Evolutionary conservation across 35 echinoderm and acorn worm species (phyloP), one percentile per base, ranked within the genome.

Genomic region (Patiria miniata): DNA sequence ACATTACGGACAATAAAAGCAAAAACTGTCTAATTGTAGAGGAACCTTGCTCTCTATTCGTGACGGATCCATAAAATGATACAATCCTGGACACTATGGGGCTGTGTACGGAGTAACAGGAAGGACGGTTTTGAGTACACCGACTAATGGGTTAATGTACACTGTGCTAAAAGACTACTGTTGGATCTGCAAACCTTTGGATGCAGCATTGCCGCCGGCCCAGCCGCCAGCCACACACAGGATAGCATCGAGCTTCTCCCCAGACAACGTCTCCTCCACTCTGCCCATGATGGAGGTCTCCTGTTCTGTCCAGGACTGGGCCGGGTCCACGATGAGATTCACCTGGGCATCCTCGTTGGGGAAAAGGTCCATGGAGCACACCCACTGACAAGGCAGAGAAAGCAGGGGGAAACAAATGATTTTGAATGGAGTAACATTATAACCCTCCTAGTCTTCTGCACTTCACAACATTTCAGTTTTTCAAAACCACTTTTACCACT

Each of bases 151-250:
- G n/a, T n/a, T n/a, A n/a, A n/a, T n/a, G n/a, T n/a, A n/a, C n/a
- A n/a, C n/a, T n/a, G n/a, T n/a, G n/a, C n/a, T n/a, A n/a, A n/a
- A n/a, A n/a, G n/a, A n/a, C n/a, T n/a, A n/a, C n/a, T n/a, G n/a
- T n/a, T n/a, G n/a, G n/a, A n/a, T 39, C 78, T 42, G 10, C 78
- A 21, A n/a, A 80, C 78, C 42, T 95, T 95, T 99, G 7, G 89
- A 77, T 32, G 90, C 90, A 22, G 96, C 89, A 90, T 90, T 99
- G 6, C 96, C 93, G 42, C 96, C 96, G 78, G 96, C 96, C 96
- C 96, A 99, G 7, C 96, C 96, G 23, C 93, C 96, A 9, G 93
- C 96, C 16, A 98, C 96, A 95, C 96, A 99, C 21, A 99, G 53
- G 8, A 95, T 92, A 22, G 96, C 96, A 87, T 95, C 92, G 18